These are phyloP conservation scores for Bombus confusus DNA, from an alignment of 1,140 invertebrate genomes.

Conservation along the genomic window DNA sequence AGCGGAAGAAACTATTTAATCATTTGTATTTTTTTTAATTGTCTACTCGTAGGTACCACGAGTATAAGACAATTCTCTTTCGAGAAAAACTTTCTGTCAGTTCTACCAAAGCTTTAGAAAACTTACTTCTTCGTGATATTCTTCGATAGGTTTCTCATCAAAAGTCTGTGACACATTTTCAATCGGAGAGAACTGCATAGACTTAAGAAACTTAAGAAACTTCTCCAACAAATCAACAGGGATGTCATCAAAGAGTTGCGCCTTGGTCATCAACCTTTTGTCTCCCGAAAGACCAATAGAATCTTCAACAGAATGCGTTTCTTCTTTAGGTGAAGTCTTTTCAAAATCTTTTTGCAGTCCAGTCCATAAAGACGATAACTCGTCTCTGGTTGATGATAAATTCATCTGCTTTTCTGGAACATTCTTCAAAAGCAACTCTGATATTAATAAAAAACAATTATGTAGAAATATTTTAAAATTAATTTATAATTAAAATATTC, in stretches of 20 bases:
- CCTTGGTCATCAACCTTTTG: neutral
- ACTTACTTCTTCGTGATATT: neutral
- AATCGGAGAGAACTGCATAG: neutral
- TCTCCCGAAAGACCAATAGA: neutral
- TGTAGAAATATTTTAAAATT: neutral
- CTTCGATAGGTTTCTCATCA: neutral
- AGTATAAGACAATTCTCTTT: neutral
- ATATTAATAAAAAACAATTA: neutral
- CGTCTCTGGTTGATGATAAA: neutral
- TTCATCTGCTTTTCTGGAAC: neutral
- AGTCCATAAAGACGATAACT: neutral
- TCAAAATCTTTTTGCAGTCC: neutral
- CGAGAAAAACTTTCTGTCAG: neutral
- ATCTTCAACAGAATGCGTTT: neutral
- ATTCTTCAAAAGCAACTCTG: neutral
- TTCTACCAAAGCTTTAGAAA: too few species aligned
- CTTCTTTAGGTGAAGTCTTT: neutral
- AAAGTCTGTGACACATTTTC: neutral
- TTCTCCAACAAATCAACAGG: neutral
- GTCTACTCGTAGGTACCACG: neutral
- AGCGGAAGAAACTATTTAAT: neutral
- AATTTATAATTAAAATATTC: neutral
- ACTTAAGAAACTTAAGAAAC: slow-evolving; percentile 8
- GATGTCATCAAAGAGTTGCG: neutral
- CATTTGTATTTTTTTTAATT: neutral